Base-by-base conservation (phyloP, 2,888 invertebrate genomes). In the Dicyrtoma fusca region DNA sequence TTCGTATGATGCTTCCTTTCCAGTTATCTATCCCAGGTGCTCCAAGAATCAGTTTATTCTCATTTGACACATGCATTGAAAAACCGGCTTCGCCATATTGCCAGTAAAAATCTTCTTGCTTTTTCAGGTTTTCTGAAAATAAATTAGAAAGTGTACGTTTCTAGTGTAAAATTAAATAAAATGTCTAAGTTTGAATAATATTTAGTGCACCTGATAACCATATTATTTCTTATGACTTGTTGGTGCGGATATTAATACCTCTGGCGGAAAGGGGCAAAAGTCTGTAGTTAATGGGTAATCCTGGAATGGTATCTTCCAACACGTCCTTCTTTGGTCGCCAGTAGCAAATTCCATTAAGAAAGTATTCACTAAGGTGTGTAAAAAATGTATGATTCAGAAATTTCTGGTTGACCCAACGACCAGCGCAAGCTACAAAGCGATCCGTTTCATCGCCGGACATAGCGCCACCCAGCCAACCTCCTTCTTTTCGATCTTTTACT, bases 11-110 rank as follows among this genome's bases (percentile, higher is more conserved):
- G 13, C 74, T 71, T 1, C 76, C 76, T 74, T 14, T 14, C 88
- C 88, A 89, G 62, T 87, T 86, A 69, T 85, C 82, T n/a, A 88
- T 83, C 0, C 89, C 89, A 2, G 89, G 89, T 0, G 88, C 87
- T 3, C 89, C 89, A 17, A 88, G 81, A 6, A 88, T 81, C 17
- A 88, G 77, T 66, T 84, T 85, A 26, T 83, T 82, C 34, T 78
- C 76, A 5, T 64, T 42, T 1, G 76, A 75, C 23, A 82, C 76
- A 69, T 82, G 81, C 14, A 80, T 74, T 0, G 82, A 82, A 47
- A 82, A 77, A 14, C 83, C 83, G 21, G 82, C 81, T 68, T 82
- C 81, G 6, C 83, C 82, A 63, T 69, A 77, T 0, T 69, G 42
- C 79, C 79, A 79, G 49, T 45, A 23, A 17, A 55, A 53, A 19